Conservation (phyloP, 2,888 invertebrate species). For the Sarcophaga caerulescens region DNA sequence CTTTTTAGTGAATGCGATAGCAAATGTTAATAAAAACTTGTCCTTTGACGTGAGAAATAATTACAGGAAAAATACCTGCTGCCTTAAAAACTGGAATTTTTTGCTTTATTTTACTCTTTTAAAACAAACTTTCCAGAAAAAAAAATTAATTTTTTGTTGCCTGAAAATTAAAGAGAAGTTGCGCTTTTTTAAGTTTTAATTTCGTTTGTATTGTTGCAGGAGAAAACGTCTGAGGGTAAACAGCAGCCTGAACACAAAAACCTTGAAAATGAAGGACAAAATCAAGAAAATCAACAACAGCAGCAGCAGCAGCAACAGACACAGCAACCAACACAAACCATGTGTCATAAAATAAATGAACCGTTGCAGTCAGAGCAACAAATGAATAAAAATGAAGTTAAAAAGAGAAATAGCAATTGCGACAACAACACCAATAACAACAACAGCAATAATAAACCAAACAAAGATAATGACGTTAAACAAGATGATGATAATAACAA, state of each 20-base stretch:
- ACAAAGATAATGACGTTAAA: constrained; percentile 19
- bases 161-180: constrained; percentile 16
- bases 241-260: constrained; percentile 31
- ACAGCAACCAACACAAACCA: constrained; percentile 9
- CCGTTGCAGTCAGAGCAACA: constrained; percentile 57
- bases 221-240: constrained; percentile 14
- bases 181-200: constrained; percentile 22
- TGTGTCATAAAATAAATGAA: constrained; percentile 50
- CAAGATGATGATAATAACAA: background rate
- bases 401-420: constrained; percentile 32
- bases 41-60: background rate
- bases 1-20: too few relatives aligned
- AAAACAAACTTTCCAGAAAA: background rate
- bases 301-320: constrained; percentile 40
- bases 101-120: too few relatives aligned
- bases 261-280: constrained; percentile 58
- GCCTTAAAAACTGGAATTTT: constrained; percentile 13
- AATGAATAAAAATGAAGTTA: constrained; percentile 54
- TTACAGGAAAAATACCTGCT: constrained; percentile 29
- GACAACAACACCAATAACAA: constrained; percentile 23
- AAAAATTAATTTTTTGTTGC: background rate
- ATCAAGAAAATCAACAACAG: constrained; percentile 53
- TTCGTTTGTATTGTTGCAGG: constrained; percentile 33
- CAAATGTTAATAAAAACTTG: too few relatives aligned
- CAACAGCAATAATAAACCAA: constrained; percentile 29